phyloP scores from a whole-genome alignment of 2,113 vertebrate genomes.

The Muntiacus reevesi region DNA sequence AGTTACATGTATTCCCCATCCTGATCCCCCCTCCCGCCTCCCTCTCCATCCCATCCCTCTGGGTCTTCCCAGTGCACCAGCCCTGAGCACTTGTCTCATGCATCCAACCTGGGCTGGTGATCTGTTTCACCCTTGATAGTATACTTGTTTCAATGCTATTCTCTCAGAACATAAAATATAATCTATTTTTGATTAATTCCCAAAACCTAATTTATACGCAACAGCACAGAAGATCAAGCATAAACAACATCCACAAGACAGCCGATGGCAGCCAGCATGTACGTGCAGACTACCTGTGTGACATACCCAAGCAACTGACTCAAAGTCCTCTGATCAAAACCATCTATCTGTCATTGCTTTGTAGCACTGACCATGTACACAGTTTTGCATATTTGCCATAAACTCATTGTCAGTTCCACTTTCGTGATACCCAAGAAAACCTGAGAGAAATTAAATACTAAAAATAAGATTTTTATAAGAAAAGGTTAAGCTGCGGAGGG shows the following conservation, averaged over 20 bases:
- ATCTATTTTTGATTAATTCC: background rate
- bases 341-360: background rate
- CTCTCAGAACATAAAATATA: background rate
- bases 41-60: too few species aligned
- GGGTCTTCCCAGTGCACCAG: too few species aligned
- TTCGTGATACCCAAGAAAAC: background rate
- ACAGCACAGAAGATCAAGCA: background rate
- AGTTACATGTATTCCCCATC: too few species aligned
- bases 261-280: background rate
- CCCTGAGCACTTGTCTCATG: too few species aligned
- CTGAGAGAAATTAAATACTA: background rate
- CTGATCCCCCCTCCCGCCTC: too few species aligned
- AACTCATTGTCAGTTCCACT: background rate
- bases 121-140: too few species aligned
- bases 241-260: background rate
- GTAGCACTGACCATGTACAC: background rate
- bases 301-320: background rate
- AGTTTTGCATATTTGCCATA: background rate
- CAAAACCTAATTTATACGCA: background rate
- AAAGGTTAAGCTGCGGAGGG: background rate
- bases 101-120: too few species aligned
- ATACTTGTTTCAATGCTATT: too few species aligned
- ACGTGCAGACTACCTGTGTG: background rate
- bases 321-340: background rate
- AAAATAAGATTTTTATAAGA: background rate